Evolutionary conservation across 2,888 invertebrate genomes (phyloP), one percentile per base, ranked within the genome.

Genomic region (Acholoe squamosa): DNA sequence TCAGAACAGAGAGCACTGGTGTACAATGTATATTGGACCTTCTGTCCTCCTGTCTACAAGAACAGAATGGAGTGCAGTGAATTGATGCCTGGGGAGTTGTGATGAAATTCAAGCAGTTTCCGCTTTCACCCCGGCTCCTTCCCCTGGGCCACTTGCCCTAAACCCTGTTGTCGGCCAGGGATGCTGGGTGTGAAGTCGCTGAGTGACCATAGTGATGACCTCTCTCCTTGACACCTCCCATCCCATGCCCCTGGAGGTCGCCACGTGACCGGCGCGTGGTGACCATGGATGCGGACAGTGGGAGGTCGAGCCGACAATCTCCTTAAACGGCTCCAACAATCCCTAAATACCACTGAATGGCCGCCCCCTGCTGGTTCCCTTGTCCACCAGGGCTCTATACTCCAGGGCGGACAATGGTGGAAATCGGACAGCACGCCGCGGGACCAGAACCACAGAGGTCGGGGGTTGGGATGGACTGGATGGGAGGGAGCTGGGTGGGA

Each of bases 321-420:
- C 25, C 54, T 86, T 54, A 86, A 86, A 22, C 28, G 56, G 54
- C 19, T 52, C 86, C 52, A 86, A 86, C 86, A 52, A 56, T 28
- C 31, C 54, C 86, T 86, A 86, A 86, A 54, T 86, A 56, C 86
- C 54, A 16, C 22, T 52, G 31, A 86, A 86, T 86, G 54, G 31
- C 25, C 0, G 77, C 19, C 16, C n/a, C 28, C 25, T 67, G 67
- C 67, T 25, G 28, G 5, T 67, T 25, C 67, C 67, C 77, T 43
- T 28, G 33, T 22, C 51, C 43, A 84, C 34, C 34, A 43, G 71
- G 71, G 28, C 25, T 71, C 28, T 12, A 54, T n/a, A 43, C 43
- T 43, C 43, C 43, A 19, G 14, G 43, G n/a, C 10, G 84, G 84
- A 84, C 84, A 84, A 84, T 84, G 84, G 34, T 34, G 86, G 54